Conservation (phyloP, 2,888 invertebrate genomes). For the Lasioglossum malachurum region DNA sequence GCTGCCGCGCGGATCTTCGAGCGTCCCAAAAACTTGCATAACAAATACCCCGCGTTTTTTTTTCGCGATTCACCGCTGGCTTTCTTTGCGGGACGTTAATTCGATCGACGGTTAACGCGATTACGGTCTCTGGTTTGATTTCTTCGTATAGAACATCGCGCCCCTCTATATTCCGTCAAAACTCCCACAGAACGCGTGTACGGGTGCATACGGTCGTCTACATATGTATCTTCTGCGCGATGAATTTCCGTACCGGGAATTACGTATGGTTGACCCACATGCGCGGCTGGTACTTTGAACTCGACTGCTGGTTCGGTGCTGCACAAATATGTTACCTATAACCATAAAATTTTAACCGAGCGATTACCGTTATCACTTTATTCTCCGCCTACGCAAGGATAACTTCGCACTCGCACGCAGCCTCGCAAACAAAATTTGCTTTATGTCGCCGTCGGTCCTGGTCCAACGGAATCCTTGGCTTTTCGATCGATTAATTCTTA, state of each 20-base stretch:
- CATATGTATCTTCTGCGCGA: background rate
- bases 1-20: background rate
- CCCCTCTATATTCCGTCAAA: background rate
- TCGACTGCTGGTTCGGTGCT: slow-evolving; percentile 21
- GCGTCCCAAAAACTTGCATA: background rate
- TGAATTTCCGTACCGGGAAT: slow-evolving; percentile 34
- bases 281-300: slow-evolving; percentile 19
- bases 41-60: background rate
- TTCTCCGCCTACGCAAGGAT: slow-evolving; percentile 31
- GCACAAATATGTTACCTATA: slow-evolving; percentile 44
- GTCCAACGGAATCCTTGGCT: background rate
- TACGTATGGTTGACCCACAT: slow-evolving; percentile 33
- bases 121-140: background rate
- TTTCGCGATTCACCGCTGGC: slow-evolving; percentile 17
- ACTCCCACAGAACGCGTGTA: background rate
- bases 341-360: slow-evolving; percentile 49
- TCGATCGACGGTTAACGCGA: slow-evolving; percentile 12
- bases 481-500: background rate
- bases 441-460: slow-evolving; percentile 20
- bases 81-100: background rate
- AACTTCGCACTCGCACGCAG: background rate
- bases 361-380: slow-evolving; percentile 53
- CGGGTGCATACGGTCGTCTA: no score
- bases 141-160: background rate
- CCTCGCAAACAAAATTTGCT: slow-evolving; percentile 27